These are phyloP conservation scores for Volucella zonaria DNA, from an alignment of 2,888 invertebrate species.

Conservation along the genomic window DNA sequence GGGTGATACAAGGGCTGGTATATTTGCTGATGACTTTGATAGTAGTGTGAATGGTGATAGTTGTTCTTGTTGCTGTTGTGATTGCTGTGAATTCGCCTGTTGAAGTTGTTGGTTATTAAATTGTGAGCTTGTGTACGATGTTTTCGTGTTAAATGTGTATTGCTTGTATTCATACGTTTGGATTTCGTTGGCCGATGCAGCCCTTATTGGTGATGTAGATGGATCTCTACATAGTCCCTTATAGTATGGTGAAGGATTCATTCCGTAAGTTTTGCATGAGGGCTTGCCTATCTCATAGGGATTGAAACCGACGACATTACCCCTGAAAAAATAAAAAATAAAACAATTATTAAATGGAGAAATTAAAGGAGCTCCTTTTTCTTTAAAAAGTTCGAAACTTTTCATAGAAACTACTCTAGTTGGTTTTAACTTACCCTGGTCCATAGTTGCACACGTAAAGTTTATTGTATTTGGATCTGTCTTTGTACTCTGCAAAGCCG, in stretches of 20 bases:
- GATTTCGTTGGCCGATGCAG: conserved; percentile 84
- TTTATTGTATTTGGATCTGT: conserved; percentile 90
- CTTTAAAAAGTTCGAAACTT: background rate
- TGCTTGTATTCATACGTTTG: conserved; percentile 81
- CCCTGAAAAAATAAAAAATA: conserved; percentile 82
- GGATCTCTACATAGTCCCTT: conserved; percentile 87
- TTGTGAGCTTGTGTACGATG: conserved; percentile 75
- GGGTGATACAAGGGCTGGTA: conserved; percentile 53
- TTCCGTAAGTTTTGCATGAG: conserved; percentile 87
- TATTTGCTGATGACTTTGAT: conserved; percentile 79
- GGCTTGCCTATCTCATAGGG: conserved; percentile 91
- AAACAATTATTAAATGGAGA: background rate
- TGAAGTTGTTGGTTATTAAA: conserved; percentile 65
- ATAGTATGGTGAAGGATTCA: conserved; percentile 88
- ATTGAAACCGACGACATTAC: conserved; percentile 89
- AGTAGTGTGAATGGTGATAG: conserved; percentile 68
- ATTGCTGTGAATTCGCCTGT: conserved; percentile 55
- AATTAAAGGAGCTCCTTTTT: background rate
- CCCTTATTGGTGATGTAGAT: conserved; percentile 72
- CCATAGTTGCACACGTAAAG: conserved; percentile 94
- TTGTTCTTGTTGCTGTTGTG: conserved; percentile 80
- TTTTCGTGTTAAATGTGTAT: conserved; percentile 76
- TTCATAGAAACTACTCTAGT: conserved; percentile 30
- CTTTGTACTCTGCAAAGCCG: conserved; percentile 92
- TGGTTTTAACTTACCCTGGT: conserved; percentile 85